These are phyloP conservation scores for Palythoa grandis DNA, from an alignment of 92 coral and sea anemone species.

Conservation along the genomic window DNA sequence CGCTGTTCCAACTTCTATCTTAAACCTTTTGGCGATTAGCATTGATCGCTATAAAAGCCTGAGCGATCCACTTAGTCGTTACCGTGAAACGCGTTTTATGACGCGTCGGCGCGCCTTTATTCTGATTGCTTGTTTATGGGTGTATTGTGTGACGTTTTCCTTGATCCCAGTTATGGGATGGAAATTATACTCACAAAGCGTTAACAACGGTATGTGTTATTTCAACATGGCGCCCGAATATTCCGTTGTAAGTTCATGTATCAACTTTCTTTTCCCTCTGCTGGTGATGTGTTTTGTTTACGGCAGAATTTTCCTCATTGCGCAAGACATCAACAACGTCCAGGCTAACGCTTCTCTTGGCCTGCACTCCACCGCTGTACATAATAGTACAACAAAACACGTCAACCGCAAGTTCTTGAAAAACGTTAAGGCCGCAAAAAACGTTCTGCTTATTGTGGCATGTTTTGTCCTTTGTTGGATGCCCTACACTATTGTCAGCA, in stretches of 20 bases:
- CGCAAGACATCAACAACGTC: slow-evolving; percentile 41
- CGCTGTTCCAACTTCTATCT: slow-evolving; percentile 92
- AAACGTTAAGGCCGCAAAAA: slow-evolving; percentile 71
- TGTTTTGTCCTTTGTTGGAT: slow-evolving; percentile 86
- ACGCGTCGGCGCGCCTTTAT: slow-evolving; percentile 76
- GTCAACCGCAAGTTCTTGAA: slow-evolving; percentile 42
- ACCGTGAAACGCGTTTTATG: slow-evolving; percentile 77
- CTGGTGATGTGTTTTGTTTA: slow-evolving; percentile 79
- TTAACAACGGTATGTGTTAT: slow-evolving; percentile 39
- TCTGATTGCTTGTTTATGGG: slow-evolving; percentile 77
- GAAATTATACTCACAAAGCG: slow-evolving; percentile 62
- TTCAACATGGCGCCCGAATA: slow-evolving; percentile 76
- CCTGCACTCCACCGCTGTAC: neutral
- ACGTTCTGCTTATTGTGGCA: slow-evolving; percentile 72
- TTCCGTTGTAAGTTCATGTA: slow-evolving; percentile 82
- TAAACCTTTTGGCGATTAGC: slow-evolving; percentile 88
- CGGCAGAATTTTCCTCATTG: slow-evolving; percentile 68
- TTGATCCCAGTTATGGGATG: slow-evolving; percentile 90
- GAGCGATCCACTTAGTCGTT: slow-evolving; percentile 80
- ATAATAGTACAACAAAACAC: slow-evolving; percentile 18
- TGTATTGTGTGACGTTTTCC: slow-evolving; percentile 80
- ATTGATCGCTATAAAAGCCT: slow-evolving; percentile 93
- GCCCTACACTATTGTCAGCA: slow-evolving; percentile 71
- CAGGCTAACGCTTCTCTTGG: neutral
- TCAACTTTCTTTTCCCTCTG: slow-evolving; percentile 88